Evolutionary conservation across 2,113 vertebrate genomes (phyloP), one percentile per base, ranked within the genome.

Genomic region (Scytalopus superciliaris): DNA sequence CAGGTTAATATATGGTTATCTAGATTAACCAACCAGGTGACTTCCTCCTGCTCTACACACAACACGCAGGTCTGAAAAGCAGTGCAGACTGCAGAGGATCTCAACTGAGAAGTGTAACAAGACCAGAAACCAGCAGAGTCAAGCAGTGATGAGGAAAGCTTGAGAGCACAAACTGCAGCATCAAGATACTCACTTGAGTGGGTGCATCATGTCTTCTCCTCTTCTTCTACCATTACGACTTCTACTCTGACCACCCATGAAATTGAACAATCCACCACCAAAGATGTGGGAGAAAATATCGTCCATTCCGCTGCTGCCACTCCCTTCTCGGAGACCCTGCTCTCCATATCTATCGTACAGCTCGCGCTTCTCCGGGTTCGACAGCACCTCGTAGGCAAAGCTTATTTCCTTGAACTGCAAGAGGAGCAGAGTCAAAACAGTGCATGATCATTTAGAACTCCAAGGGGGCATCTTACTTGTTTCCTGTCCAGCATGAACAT

Each of bases 221-320:
- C 99, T 98, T 95, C 99, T 98, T 96, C 99, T 98, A 45, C 99
- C 99, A 78, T 99, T 99, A 78, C 98, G 99, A 98, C 98, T 99
- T 94, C 99, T 98, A 77, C 98, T 98, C 89, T 99, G 99, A 68
- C 99, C 98, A 45, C 99, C 99, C 99, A 99, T 99, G 96, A 99
- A 99, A 69, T 99, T 99, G 70, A 99, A 99, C 64, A 99, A 98
- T 87, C 99, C 99, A 87, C 99, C 99, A 22, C 99, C 99, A 97
- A 99, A 99, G 97, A 99, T 99, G 93, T 99, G 99, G 64, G 99
- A 99, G 98, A 99, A 99, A 96, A 99, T 99, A 89, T 99, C 99
- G 57, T 99, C 99, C 99, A 99, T 99, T 87, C 99, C 99, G 22
- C 98, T 98, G 30, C 99, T 98, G 24, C 99, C 99, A 4, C 99